These are phyloP conservation scores for Hydropsyche tenuis DNA, from an alignment of 1,140 invertebrate genomes.

Conservation along the genomic window DNA sequence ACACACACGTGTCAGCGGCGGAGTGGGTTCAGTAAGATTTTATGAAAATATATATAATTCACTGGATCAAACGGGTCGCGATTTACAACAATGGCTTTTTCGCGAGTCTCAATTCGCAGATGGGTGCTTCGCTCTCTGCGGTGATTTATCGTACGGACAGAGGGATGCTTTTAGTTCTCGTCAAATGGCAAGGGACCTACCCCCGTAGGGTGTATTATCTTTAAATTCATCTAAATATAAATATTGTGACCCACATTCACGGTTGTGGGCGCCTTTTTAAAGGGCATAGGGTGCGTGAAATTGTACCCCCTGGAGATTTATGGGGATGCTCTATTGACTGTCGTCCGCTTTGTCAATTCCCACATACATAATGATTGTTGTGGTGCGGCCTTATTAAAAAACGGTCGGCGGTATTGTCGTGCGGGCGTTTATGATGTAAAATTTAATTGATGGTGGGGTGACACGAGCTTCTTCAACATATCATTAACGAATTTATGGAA, in stretches of 20 bases:
- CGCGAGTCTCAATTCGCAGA: constrained; percentile 44
- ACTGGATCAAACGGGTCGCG: too few species aligned
- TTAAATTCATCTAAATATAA: constrained; percentile 46
- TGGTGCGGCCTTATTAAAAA: background rate
- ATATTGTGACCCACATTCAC: constrained; percentile 48
- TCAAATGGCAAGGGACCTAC: background rate
- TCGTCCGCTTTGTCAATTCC: background rate
- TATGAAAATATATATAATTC: too few species aligned
- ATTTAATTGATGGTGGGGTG: too few species aligned
- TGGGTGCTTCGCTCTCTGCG: constrained; percentile 27
- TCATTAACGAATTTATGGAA: too few species aligned
- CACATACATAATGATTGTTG: constrained; percentile 10
- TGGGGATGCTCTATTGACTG: constrained; percentile 5
- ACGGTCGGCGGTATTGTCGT: background rate
- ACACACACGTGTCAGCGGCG: too few species aligned
- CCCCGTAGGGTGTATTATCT: constrained; percentile 25
- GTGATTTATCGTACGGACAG: constrained; percentile 43
- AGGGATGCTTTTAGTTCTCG: constrained; percentile 35
- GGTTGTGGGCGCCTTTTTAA: background rate
- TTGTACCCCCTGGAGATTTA: constrained; percentile 18
- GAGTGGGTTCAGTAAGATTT: too few species aligned
- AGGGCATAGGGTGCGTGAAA: background rate
- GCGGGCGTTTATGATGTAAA: background rate
- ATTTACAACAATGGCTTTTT: too few species aligned
- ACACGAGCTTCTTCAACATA: too few species aligned